Evolutionary conservation across 64 coral and sea anemone species (phyloP), one percentile per base, ranked within the genome.

Genomic region (Pachyseris speciosa): DNA sequence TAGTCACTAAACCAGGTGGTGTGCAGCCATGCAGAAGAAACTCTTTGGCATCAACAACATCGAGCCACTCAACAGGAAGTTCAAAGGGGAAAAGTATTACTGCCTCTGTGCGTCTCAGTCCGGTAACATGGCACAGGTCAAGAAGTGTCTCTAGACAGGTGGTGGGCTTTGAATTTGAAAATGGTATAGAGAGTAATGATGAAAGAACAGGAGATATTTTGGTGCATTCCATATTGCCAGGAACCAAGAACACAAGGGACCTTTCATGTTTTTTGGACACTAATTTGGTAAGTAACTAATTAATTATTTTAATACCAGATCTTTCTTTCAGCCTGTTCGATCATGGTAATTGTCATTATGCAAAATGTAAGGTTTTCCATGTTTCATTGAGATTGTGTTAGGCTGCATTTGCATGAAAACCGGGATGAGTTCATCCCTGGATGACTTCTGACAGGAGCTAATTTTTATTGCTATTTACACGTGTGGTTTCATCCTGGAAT

Each of bases 211-310:
- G 52, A 40, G 52, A 39, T 81, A 9, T 74, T 7, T 44, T n/a
- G 15, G 70, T 44, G 26, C 8, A 81, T 22, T 79, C 47, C 9
- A 34, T 16, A 57, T 12, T 57, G 17, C 15, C 48, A 36, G 75
- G 25, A 15, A 12, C 26, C 10, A 44, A 79, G 2, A 79, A 49
- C 7, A 37, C 4, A 22, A 34, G 32, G 19, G 57, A 79, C 34
- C n/a, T 25, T 76, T 50, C 73, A 4, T 29, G 32, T 1, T 49
- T 2, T 33, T 29, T 49, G 42, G 29, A 43, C 49, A 76, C 29
- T 25, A 52, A 50, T 26, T n/a, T 76, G 51, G 77, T 81, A 26
- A 81, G 77, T 81, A 40, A 9, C 16, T 37, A n/a, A n/a, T n/a
- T n/a, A n/a, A n/a, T n/a, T n/a, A n/a, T n/a, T n/a, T n/a, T n/a